phyloP scores from a whole-genome alignment of 2,113 vertebrate species.

The Stegostoma tigrinum region DNA sequence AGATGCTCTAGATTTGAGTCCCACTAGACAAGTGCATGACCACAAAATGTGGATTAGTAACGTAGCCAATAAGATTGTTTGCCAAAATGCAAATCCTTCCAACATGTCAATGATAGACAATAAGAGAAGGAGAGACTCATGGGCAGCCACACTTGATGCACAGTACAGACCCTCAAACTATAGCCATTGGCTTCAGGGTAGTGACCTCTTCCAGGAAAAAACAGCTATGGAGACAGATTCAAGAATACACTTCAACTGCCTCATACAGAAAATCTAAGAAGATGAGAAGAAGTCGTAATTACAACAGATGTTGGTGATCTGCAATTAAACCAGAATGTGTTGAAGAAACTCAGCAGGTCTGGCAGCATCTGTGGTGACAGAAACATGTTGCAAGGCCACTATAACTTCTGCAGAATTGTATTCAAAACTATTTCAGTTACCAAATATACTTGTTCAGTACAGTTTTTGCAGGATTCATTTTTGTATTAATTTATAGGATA shows the following conservation, averaged over 20 bases:
- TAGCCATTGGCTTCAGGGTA: background rate
- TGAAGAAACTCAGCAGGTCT: too few species aligned
- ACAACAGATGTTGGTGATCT: too few species aligned
- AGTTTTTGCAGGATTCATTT: background rate
- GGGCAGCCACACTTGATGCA: background rate
- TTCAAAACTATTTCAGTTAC: background rate
- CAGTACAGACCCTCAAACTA: too few species aligned
- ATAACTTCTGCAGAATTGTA: too few species aligned
- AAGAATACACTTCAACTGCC: background rate
- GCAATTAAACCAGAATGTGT: too few species aligned
- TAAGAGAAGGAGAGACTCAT: background rate
- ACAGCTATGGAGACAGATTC: background rate
- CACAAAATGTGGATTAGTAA: background rate
- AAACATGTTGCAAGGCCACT: too few species aligned
- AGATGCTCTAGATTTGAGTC: background rate
- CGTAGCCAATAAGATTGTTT: background rate
- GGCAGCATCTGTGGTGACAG: too few species aligned
- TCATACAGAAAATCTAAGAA: background rate
- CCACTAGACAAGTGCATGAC: background rate
- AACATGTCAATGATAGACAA: background rate
- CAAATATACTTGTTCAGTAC: background rate
- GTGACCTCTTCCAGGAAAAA: background rate
- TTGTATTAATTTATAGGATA: too few species aligned
- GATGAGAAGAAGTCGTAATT: background rate
- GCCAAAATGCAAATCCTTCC: background rate